Percentiles rank a stretch among this genome's conserved stretches.
phyloP scores from a whole-genome alignment of 2,113 vertebrate genomes.

The Aix galericulata region DNA sequence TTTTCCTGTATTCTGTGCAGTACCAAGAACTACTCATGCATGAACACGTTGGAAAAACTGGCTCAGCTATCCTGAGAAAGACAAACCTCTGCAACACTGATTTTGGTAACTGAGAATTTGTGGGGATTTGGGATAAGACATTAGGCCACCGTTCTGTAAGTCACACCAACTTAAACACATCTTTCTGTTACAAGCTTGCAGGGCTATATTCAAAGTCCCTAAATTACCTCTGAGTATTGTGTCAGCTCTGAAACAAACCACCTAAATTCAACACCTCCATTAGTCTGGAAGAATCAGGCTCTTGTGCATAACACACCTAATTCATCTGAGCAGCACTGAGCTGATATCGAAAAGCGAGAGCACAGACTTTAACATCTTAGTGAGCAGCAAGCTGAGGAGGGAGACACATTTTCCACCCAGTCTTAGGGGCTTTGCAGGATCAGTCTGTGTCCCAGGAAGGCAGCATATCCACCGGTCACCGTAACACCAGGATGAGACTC shows the following conservation, averaged over 20 bases:
- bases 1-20: background rate
- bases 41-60: background rate
- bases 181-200: background rate
- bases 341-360: rapidly evolving
- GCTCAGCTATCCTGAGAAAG: background rate
- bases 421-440: background rate
- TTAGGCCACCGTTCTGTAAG: background rate
- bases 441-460: background rate
- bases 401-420: background rate
- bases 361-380: background rate
- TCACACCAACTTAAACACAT: background rate
- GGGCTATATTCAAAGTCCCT: background rate
- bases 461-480: background rate
- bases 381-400: background rate
- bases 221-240: background rate
- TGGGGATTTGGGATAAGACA: background rate
- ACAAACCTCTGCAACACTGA: background rate
- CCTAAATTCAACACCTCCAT: background rate
- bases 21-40: background rate
- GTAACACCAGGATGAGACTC: no score
- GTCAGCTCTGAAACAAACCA: background rate
- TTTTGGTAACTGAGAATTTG: background rate
- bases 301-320: background rate
- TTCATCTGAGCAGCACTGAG: background rate
- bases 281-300: background rate